These are phyloP conservation scores for Anthopleura sola DNA, from an alignment of 64 coral and sea anemone species.

Conservation along the genomic window DNA sequence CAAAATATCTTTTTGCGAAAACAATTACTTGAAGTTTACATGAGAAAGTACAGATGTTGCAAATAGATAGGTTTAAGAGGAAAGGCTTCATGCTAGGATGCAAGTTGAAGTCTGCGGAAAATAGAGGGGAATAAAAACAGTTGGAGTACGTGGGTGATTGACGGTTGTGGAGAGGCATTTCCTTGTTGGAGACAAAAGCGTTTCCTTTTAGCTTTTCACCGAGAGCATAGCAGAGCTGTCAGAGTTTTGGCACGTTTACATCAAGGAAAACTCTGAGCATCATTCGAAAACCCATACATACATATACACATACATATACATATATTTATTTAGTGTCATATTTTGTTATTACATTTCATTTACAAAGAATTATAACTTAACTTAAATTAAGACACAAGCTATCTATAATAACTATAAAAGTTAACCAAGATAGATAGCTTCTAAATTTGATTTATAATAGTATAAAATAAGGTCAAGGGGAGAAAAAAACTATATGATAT, in stretches of 20 bases:
- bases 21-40: conserved; percentile 1
- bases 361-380: too few relatives aligned
- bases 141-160: background rate
- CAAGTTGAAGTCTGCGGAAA: background rate
- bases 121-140: background rate
- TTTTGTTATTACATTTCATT: too few relatives aligned
- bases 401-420: too few relatives aligned
- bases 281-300: background rate
- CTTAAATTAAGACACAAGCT: too few relatives aligned
- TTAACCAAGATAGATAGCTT: too few relatives aligned
- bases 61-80: background rate
- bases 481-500: too few relatives aligned
- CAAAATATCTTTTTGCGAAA: background rate
- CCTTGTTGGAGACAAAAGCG: conserved; percentile 2
- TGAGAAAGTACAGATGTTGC: background rate
- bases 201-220: background rate
- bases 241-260: background rate
- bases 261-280: background rate
- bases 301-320: too few relatives aligned
- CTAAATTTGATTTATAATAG: too few relatives aligned
- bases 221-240: background rate
- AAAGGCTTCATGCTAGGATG: background rate
- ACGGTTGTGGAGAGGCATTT: conserved; percentile 2
- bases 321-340: too few relatives aligned
- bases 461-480: too few relatives aligned